Evolutionary conservation across 1,140 invertebrate species (phyloP).

Genomic region (Penaeus indicus): DNA sequence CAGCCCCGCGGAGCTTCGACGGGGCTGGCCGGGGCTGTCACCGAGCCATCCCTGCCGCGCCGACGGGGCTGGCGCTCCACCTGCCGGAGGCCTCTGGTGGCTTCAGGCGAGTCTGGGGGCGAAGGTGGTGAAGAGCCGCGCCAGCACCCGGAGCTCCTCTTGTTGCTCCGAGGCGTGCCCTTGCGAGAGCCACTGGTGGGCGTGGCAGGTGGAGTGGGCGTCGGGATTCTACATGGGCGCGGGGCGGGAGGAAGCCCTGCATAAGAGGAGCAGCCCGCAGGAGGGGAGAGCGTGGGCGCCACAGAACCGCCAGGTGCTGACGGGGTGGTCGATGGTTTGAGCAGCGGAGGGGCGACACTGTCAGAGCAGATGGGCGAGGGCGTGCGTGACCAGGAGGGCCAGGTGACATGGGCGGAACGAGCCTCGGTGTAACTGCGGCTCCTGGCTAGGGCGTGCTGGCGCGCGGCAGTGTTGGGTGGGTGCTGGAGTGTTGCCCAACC

Average conservation of each 20-base stretch:
- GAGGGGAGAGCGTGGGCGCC: background rate
- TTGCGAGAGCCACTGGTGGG: background rate
- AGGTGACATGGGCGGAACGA: background rate
- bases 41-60: background rate
- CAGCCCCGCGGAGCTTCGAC: background rate
- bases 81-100: background rate
- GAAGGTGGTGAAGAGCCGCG: background rate
- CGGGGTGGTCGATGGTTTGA: background rate
- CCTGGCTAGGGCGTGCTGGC: conserved; percentile 3
- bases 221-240: background rate
- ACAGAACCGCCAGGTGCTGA: background rate
- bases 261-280: background rate
- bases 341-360: background rate
- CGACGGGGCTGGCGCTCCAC: background rate
- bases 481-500: background rate
- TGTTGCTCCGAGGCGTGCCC: background rate
- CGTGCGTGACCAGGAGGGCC: conserved; percentile 23
- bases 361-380: conserved; percentile 35
- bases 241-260: background rate
- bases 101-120: background rate
- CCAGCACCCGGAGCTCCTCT: background rate
- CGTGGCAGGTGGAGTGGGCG: conserved; percentile 23
- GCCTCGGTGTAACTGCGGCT: conserved; percentile 42
- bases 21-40: background rate
- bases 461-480: background rate